Base-by-base conservation (phyloP, 1,140 invertebrate genomes). In the Phortica variegata region DNA sequence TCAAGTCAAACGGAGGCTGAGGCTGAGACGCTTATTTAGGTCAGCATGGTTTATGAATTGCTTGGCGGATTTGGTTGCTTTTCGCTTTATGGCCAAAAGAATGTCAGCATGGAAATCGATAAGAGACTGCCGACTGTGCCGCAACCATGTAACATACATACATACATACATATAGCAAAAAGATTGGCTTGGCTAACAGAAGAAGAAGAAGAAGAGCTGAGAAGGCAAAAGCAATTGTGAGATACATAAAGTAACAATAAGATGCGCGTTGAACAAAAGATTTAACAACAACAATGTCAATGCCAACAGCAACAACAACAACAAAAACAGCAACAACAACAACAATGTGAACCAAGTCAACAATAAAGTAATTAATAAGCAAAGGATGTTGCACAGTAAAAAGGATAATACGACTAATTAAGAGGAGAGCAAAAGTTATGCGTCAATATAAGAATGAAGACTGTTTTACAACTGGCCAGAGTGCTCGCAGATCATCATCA, bases 391-490 rank as follows among this genome's bases (percentile, higher is more conserved):
- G 26, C 12, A 29, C 26, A 29, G 12, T 63, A 60, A 63, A 63
- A 60, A 60, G 68, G 63, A 66, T 68, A 66, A 66, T 66, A 66
- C 62, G 68, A 68, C 62, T 66, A 66, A 66, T 66, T 66, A 66
- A 66, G 68, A 68, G 63, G 68, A 66, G 68, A 68, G 63, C 62
- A 63, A 66, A 66, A 66, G 63, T 66, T 68, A 66, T 66, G 63
- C 60, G 63, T 66, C 63, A 66, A 63, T n/a, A n/a, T n/a, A n/a
- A n/a, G n/a, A n/a, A n/a, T n/a, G n/a, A n/a, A n/a, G n/a, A n/a
- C n/a, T n/a, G n/a, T n/a, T n/a, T n/a, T n/a, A n/a, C n/a, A n/a
- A n/a, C n/a, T n/a, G n/a, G n/a, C n/a, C n/a, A n/a, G n/a, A n/a
- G n/a, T n/a, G n/a, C n/a, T n/a, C n/a, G n/a, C n/a, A n/a, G n/a